phyloP scores from a whole-genome alignment of 2,888 invertebrate species.

The Elysia crispata region DNA sequence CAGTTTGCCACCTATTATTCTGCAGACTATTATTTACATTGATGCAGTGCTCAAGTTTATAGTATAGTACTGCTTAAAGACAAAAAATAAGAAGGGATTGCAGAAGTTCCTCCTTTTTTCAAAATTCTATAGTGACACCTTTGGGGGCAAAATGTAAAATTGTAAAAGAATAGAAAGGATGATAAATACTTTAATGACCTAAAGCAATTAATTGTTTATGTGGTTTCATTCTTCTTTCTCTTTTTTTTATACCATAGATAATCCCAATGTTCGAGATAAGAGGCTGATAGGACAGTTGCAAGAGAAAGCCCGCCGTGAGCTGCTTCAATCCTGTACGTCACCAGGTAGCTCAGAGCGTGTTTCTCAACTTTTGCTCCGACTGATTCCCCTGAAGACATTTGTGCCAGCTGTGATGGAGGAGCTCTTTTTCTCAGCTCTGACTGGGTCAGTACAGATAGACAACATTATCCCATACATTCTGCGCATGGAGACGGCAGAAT shows the following conservation, averaged over 20 bases:
- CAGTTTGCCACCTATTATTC: no score
- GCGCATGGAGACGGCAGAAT: slow-evolving; percentile 80
- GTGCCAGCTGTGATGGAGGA: slow-evolving; percentile 93
- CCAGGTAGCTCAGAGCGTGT: slow-evolving; percentile 88
- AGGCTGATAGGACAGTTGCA: slow-evolving; percentile 82
- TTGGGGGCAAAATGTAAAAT: no score
- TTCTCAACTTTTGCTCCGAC: slow-evolving; percentile 87
- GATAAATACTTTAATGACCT: no score
- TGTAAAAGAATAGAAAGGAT: no score
- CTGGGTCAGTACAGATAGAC: slow-evolving; percentile 95
- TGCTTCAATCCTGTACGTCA: slow-evolving; percentile 56
- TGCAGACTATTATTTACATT: no score
- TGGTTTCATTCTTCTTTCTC: neutral
- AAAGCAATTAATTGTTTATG: no score
- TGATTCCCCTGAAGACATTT: slow-evolving; percentile 76
- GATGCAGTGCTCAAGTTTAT: no score
- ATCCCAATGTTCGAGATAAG: slow-evolving; percentile 79
- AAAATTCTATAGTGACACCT: no score
- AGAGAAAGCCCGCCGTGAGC: slow-evolving; percentile 82
- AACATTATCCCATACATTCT: slow-evolving; percentile 95
- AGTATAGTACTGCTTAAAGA: no score
- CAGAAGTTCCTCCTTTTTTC: no score
- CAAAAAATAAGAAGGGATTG: no score
- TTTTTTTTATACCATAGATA: slow-evolving; percentile 75
- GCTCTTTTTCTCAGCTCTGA: slow-evolving; percentile 93